Conservation (phyloP, 2,797 vertebrate genomes). For the Euthynnus affinis region DNA sequence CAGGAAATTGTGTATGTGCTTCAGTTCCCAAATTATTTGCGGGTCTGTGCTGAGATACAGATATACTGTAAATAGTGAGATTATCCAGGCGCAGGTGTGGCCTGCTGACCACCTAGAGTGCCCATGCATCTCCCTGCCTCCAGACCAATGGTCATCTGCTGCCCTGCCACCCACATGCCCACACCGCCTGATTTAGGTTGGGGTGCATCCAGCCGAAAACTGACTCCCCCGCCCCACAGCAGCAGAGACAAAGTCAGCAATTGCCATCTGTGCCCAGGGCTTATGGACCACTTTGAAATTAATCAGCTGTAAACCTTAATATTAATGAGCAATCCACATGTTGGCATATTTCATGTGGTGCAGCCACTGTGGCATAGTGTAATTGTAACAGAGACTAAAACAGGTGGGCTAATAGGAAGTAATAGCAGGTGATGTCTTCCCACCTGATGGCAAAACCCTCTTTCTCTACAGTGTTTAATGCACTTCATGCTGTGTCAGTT, state of each 20-base stretch:
- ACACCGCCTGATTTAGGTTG: slow-evolving; percentile 34
- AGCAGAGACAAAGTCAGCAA: slow-evolving; percentile 33
- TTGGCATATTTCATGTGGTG: slow-evolving; percentile 30
- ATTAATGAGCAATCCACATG: slow-evolving; percentile 55
- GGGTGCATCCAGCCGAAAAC: slow-evolving; percentile 34
- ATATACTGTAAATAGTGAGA: slow-evolving; percentile 21
- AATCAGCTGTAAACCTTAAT: slow-evolving; percentile 59
- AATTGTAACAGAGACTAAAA: slow-evolving; percentile 23
- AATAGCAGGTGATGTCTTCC: slow-evolving; percentile 27
- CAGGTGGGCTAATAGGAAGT: slow-evolving; percentile 30
- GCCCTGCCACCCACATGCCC: slow-evolving; percentile 18
- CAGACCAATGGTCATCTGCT: slow-evolving; percentile 32
- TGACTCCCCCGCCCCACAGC: slow-evolving; percentile 32
- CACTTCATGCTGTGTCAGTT: slow-evolving; percentile 18
- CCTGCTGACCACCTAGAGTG: slow-evolving; percentile 16
- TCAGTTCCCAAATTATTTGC: slow-evolving; percentile 16
- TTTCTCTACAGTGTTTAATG: slow-evolving; percentile 38
- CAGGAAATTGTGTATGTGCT: slow-evolving; percentile 12
- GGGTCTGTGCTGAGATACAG: slow-evolving; percentile 1
- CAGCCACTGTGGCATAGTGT: slow-evolving; percentile 15
- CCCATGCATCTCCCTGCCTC: slow-evolving; percentile 19
- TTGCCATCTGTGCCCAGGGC: slow-evolving; percentile 58
- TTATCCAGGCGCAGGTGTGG: slow-evolving; percentile 44
- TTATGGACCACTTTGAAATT: slow-evolving; percentile 63
- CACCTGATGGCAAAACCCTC: slow-evolving; percentile 12